These are phyloP conservation scores for Porites cylindrica DNA, from an alignment of 92 coral and sea anemone species.

Conservation along the genomic window DNA sequence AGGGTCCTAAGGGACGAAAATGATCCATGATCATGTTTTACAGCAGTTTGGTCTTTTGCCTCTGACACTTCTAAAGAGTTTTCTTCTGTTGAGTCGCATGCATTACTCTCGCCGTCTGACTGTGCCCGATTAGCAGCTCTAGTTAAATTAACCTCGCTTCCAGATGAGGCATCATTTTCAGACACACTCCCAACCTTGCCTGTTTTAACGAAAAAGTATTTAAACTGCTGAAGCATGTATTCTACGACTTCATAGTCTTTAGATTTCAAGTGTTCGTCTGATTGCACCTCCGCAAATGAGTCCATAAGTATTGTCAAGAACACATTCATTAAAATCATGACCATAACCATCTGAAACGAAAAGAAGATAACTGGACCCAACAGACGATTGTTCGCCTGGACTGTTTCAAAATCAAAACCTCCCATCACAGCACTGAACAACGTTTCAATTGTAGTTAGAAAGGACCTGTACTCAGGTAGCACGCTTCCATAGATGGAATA, in stretches of 20 bases:
- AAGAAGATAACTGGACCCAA: conserved; percentile 92
- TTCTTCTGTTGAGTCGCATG: neutral
- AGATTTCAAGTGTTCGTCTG: conserved; percentile 69
- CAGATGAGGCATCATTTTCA: conserved; percentile 3
- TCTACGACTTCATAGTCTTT: conserved; percentile 82
- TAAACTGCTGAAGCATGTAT: conserved; percentile 48
- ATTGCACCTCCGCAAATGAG: conserved; percentile 87
- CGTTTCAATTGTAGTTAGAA: conserved; percentile 75
- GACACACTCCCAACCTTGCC: conserved; percentile 35
- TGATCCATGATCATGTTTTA: neutral
- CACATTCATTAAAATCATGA: conserved; percentile 88
- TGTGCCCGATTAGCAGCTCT: neutral
- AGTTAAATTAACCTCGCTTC: neutral
- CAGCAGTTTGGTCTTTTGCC: neutral
- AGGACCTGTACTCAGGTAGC: conserved; percentile 76
- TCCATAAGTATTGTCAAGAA: conserved; percentile 93
- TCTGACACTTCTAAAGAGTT: conserved; percentile 3
- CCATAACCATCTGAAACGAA: conserved; percentile 88
- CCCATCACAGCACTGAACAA: conserved; percentile 85
- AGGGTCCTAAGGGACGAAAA: conserved; percentile 8
- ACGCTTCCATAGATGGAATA: conserved; percentile 76
- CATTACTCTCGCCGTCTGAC: neutral
- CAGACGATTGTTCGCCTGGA: conserved; percentile 64
- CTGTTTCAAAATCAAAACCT: conserved; percentile 81
- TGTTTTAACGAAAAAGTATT: conserved; percentile 20